These are phyloP conservation scores for Chrysopilus asiliformis DNA, from an alignment of 2,888 invertebrate genomes.

Conservation along the genomic window DNA sequence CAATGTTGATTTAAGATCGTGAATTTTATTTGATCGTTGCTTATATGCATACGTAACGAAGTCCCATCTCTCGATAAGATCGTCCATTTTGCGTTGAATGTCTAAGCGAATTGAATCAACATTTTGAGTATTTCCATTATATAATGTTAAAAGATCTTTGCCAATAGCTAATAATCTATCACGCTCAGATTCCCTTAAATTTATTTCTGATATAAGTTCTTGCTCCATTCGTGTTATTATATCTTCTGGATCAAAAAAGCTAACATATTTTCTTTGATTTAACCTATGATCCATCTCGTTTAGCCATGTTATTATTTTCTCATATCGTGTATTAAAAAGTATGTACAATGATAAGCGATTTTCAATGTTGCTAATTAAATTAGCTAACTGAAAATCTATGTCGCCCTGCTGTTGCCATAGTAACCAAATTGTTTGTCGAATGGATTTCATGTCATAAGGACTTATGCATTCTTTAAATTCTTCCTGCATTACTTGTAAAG, in stretches of 20 bases:
- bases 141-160: conserved; percentile 43
- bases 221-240: conserved; percentile 55
- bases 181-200: conserved; percentile 60
- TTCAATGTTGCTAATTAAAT: conserved; percentile 55
- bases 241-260: conserved; percentile 58
- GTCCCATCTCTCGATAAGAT: conserved; percentile 55
- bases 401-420: conserved; percentile 70
- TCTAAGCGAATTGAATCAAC: conserved; percentile 44
- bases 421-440: conserved; percentile 65
- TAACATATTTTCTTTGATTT: conserved; percentile 41
- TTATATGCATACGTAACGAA: conserved; percentile 50
- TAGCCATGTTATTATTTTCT: conserved; percentile 56
- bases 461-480: conserved; percentile 74
- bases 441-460: conserved; percentile 67
- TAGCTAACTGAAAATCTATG: conserved; percentile 61
- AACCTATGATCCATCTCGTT: conserved; percentile 52
- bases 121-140: conserved; percentile 49
- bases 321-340: conserved; percentile 53
- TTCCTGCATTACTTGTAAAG: conserved; percentile 60
- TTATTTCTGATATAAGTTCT: conserved; percentile 62
- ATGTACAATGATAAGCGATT: conserved; percentile 58
- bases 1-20: conserved; percentile 57
- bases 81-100: conserved; percentile 42
- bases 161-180: conserved; percentile 65
- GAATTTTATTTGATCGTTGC: conserved; percentile 55